Evolutionary conservation across 2,113 vertebrate genomes (phyloP), one percentile per base, ranked within the genome.

Genomic region (Leptocoma aspasia): DNA sequence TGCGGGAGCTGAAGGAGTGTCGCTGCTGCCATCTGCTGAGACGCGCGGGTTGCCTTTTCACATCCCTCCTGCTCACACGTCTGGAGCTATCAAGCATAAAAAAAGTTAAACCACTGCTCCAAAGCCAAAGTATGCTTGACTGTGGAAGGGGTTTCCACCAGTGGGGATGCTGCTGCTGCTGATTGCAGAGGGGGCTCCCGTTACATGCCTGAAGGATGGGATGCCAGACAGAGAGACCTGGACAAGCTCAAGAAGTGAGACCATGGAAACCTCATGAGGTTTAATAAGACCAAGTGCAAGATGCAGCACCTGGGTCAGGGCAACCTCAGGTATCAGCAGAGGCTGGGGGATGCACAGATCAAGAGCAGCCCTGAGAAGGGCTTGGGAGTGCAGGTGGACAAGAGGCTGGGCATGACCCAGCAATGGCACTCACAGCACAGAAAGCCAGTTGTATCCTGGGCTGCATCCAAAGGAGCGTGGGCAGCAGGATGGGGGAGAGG

Each of bases 251-350:
- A 7, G 14, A 50, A 65, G 17, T 9, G 42, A 49, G 49, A 42
- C 21, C 31, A 56, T 13, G 13, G 30, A 49, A 86, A 70, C 5
- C 35, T 71, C 42, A 22, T n/a, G 35, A 64, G 31, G 26, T 15
- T 81, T 49, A 50, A 64, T 26, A 37, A 42, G 50, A 33, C 22
- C 33, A 37, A 57, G 37, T 44, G 50, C 15, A 37, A 65, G 31
- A 12, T 88, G 37, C 31, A 19, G 59, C 15, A 28, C 12, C 22
- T 9, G 37, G 27, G 27, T 23, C 8, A 1, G 22, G 18, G 68
- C 27, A 59, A 6, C 0, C 27, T 11, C 4, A 0, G 12, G 1
- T 56, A 27, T 27, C 42, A 64, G 12, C 33, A 50, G 31, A 6
- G 7, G 28, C n/a, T 42, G 35, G 11, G 26, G 31, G 21, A 31